phyloP scores from a whole-genome alignment of 2,888 invertebrate species.

The Cerastis rubricosa region DNA sequence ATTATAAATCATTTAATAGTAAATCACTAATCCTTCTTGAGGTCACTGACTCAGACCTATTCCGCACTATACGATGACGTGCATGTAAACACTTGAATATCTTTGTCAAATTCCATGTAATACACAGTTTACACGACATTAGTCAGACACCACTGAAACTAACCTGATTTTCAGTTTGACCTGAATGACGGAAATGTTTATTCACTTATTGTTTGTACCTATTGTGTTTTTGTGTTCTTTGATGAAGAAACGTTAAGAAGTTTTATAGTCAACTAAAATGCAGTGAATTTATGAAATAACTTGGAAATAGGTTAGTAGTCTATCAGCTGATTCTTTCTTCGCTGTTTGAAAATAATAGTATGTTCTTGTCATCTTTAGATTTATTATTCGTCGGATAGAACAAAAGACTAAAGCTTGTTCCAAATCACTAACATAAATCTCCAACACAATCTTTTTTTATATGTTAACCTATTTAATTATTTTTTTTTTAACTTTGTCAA shows the following conservation, averaged over 20 bases:
- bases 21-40: constrained; percentile 6
- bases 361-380: not conserved
- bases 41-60: constrained; percentile 44
- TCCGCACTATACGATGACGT: constrained; percentile 38
- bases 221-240: constrained; percentile 15
- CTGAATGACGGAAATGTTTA: constrained; percentile 26
- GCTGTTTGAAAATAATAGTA: not conserved
- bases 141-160: constrained; percentile 41
- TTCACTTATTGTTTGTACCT: constrained; percentile 26
- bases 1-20: not conserved
- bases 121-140: constrained; percentile 33
- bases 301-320: not conserved
- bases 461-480: not conserved
- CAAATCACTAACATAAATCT: not conserved
- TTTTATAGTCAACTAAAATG: not conserved
- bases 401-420: not conserved
- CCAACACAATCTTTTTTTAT: not conserved
- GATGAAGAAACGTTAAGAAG: not conserved
- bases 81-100: constrained; percentile 37
- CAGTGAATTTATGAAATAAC: not conserved
- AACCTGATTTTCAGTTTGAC: constrained; percentile 38
- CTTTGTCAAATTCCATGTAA: constrained; percentile 54
- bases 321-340: not conserved
- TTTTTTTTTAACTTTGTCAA: not conserved
- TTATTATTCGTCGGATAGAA: not conserved